Conservation (phyloP, 1,140 invertebrate genomes). For the Babylonia areolata region DNA sequence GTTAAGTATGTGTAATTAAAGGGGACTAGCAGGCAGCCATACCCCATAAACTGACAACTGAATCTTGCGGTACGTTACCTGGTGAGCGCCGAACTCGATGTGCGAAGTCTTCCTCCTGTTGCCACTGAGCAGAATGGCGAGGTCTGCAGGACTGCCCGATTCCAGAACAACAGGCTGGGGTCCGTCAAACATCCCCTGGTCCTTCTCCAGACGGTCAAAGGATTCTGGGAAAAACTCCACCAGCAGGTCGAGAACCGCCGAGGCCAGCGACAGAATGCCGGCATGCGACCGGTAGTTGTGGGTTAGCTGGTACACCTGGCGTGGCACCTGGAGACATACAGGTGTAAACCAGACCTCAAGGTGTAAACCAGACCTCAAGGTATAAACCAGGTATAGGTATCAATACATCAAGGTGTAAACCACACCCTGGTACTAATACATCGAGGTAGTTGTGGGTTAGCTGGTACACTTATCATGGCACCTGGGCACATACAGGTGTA, state of each 20-base stretch:
- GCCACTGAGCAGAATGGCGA: slow-evolving; percentile 57
- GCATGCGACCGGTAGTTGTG: slow-evolving; percentile 72
- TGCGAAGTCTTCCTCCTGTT: slow-evolving; percentile 67
- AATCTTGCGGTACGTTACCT: slow-evolving; percentile 36
- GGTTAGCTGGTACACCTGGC: slow-evolving; percentile 66
- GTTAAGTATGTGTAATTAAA: too few species aligned
- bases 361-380: too few species aligned
- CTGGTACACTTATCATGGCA: slow-evolving; percentile 62
- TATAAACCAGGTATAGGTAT: too few species aligned
- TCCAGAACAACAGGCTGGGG: slow-evolving; percentile 69
- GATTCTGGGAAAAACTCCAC: slow-evolving; percentile 71
- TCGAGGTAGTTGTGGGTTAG: slow-evolving; percentile 72
- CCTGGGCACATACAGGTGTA: neutral
- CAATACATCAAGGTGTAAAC: too few species aligned
- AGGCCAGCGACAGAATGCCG: slow-evolving; percentile 69
- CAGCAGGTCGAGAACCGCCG: slow-evolving; percentile 69
- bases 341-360: too few species aligned
- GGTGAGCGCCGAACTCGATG: slow-evolving; percentile 72
- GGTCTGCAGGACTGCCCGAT: slow-evolving; percentile 60
- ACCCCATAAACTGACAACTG: too few species aligned
- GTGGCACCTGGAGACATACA: slow-evolving; percentile 38
- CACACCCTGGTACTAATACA: too few species aligned
- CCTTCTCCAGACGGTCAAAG: slow-evolving; percentile 69
- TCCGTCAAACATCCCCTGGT: slow-evolving; percentile 69
- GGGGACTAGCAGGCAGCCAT: too few species aligned